Evolutionary conservation across 2,888 invertebrate genomes (phyloP).

Genomic region (Diploptera punctata): DNA sequence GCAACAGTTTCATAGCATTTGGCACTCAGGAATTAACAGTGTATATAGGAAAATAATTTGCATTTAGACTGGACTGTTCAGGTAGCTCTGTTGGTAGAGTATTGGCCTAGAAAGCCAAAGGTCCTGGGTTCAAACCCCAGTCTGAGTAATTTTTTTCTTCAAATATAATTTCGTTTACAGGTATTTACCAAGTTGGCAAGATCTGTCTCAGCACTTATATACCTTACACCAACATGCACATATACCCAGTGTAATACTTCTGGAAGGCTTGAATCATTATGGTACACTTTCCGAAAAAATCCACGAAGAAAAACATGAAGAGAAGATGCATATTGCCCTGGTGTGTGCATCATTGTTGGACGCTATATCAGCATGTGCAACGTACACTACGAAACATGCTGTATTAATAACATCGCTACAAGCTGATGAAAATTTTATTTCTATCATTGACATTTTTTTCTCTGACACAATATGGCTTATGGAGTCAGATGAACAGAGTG

Average conservation of each 20-base stretch:
- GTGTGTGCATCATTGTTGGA: conserved; percentile 50
- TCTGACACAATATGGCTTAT: conserved; percentile 36
- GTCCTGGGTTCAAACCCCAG: too few relatives aligned
- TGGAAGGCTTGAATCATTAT: conserved; percentile 50
- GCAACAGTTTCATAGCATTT: too few relatives aligned
- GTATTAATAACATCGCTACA: conserved; percentile 31
- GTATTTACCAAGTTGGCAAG: conserved; percentile 50
- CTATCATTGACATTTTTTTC: conserved; percentile 36
- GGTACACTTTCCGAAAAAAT: conserved; percentile 45
- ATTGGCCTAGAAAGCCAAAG: too few relatives aligned
- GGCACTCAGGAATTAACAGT: too few relatives aligned
- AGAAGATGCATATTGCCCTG: conserved; percentile 46
- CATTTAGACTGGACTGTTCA: too few relatives aligned
- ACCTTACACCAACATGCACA: conserved; percentile 51
- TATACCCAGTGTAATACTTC: conserved; percentile 50
- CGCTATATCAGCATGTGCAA: conserved; percentile 47
- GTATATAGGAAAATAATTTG: too few relatives aligned
- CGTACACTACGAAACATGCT: not conserved
- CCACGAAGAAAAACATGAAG: conserved; percentile 37
- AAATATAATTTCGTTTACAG: too few relatives aligned
- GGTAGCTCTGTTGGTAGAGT: too few relatives aligned
- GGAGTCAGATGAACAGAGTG: conserved; percentile 10
- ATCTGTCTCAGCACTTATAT: conserved; percentile 51
- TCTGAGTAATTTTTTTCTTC: too few relatives aligned
- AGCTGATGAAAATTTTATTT: not conserved